Base-by-base conservation (phyloP, 2,888 invertebrate species). In the Busseola fusca region DNA sequence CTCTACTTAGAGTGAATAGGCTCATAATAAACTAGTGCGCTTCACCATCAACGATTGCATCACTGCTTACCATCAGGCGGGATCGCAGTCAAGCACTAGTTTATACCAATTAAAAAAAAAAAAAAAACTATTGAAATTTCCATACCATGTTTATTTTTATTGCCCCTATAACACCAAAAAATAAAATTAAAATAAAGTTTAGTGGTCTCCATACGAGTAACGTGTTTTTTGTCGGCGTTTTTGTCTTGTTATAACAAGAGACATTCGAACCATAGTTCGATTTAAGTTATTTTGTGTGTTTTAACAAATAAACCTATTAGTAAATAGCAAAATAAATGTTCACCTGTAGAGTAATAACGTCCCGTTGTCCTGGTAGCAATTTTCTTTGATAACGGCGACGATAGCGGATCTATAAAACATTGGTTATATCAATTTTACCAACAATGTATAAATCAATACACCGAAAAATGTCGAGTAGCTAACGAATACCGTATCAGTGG, bases 311-410 rank as follows among this genome's bases (percentile, higher is more conserved):
- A n/a, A 1, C 21, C 16, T 40, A 25, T 56, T 16, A 48, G 16
- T 57, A 40, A 54, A 21, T 40, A 52, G 27, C 9, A 68, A 68
- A 4, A 56, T 25, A 59, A 72, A 37, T 48, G 12, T 64, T 52
- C 85, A 94, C 95, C 92, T 95, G 95, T 74, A 94, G 82, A 70
- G 96, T 96, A 60, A 97, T 94, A 48, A 97, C 91, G 75, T 96
- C 96, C 14, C 94, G 85, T 83, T 96, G 96, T 27, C 92, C 94
- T 10, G 95, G 92, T 85, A 94, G 93, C 48, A 96, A 88, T 90
- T 96, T 96, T 83, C 97, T 94, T 90, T 96, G 96, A 87, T 96
- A 97, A 72, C 95, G 92, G 81, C 96, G 95, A 69, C 96, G 94
- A 90, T 96, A 97, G 80, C 93, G 93, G 64, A 96, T 93, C 97